Evolutionary conservation across 2,888 invertebrate genomes (phyloP).

Genomic region (Cremastinae sp.): DNA sequence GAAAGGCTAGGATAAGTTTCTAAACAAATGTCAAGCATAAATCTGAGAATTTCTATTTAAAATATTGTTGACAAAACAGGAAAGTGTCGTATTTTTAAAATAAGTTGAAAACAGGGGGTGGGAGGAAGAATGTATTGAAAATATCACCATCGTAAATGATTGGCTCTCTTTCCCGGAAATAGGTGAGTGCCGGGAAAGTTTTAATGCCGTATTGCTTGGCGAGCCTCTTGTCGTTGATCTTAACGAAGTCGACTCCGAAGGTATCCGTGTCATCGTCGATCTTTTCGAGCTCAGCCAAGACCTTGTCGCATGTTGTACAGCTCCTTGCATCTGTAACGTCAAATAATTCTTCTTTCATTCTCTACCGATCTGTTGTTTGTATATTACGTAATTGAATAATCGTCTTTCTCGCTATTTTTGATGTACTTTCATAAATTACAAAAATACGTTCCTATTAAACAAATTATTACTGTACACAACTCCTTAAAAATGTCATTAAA

Average conservation of each 20-base stretch:
- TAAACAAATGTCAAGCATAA: too few species aligned
- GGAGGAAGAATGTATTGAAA: neutral
- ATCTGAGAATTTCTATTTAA: too few species aligned
- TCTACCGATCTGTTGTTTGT: neutral
- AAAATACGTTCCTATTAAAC: too few species aligned
- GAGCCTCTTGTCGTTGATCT: slow-evolving; percentile 97
- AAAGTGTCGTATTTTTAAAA: too few species aligned
- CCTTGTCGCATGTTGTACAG: slow-evolving; percentile 95
- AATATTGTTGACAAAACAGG: too few species aligned
- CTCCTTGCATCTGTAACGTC: slow-evolving; percentile 90
- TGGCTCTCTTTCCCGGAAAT: slow-evolving; percentile 97
- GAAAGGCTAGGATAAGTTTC: too few species aligned
- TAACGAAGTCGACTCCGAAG: slow-evolving; percentile 96
- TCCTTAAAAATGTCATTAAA: too few species aligned
- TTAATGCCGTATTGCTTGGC: slow-evolving; percentile 98
- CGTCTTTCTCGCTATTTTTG: neutral
- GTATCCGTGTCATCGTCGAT: slow-evolving; percentile 97
- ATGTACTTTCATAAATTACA: neutral
- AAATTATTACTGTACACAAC: too few species aligned
- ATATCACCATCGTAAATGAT: slow-evolving; percentile 94
- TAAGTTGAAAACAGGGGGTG: too few species aligned
- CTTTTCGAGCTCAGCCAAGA: slow-evolving; percentile 94
- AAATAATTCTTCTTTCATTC: neutral
- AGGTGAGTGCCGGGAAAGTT: slow-evolving; percentile 97
- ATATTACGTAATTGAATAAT: neutral